Base-by-base conservation (phyloP, 2,113 vertebrate genomes). In the Corapipo altera region DNA sequence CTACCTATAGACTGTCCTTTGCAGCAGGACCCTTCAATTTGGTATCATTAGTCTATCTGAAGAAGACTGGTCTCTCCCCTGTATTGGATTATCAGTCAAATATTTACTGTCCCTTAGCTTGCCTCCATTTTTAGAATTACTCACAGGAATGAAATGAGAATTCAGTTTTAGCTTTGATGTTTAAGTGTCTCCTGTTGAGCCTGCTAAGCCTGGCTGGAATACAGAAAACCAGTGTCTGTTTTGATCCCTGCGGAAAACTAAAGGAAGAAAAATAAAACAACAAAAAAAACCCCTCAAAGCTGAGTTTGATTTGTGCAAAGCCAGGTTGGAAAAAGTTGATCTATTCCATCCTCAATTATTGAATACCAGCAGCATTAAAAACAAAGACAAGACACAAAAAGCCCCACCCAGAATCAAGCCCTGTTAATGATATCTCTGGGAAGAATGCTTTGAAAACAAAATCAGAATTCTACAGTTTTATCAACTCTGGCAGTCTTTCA, bases 101-200 rank as follows among this genome's bases (percentile, higher is more conserved):
- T 55, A 19, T 77, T 94, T 88, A 28, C 80, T 81, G 26, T 62
- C 72, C 59, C 64, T 86, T 26, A 58, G 49, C 49, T 85, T 49
- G 49, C 22, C 55, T 85, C 55, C 6, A 10, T 37, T 88, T 96
- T 84, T 48, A 71, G 83, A 76, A 64, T 84, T 76, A 70, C 27
- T 88, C 21, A 74, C n/a, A 89, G 88, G 48, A 93, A 71, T 74
- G 13, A 94, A 95, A 88, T 80, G 46, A 93, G 51, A 88, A 91
- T 92, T 91, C 46, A 19, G 15, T 76, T 73, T 88, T 21, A 62
- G 43, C 67, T 95, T 95, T 95, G 94, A 91, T 92, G 86, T 81
- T 91, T 23, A 33, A 85, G 55, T 41, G 39, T 28, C 18, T 86
- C 91, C 83, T 83, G 79, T 66, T 83, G 79, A 92, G 78, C 55